Percentiles rank a stretch among this genome's conserved stretches.
phyloP scores from a whole-genome alignment of 2,797 vertebrate species.

The Ctenopoma kingsleyae region DNA sequence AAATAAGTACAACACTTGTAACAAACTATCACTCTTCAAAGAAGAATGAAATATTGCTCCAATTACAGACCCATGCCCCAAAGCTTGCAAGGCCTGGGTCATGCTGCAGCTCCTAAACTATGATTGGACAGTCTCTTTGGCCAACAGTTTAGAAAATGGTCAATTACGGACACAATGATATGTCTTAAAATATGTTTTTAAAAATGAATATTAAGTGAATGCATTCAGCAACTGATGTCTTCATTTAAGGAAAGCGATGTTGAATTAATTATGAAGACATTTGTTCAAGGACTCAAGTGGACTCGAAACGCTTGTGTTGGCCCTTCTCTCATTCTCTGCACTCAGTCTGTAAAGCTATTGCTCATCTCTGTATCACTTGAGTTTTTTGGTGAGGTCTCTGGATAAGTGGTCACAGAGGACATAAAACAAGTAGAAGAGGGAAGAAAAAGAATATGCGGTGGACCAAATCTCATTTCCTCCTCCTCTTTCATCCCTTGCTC shows the following conservation, averaged over 20 bases:
- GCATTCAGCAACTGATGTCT: background rate
- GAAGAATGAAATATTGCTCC: no score
- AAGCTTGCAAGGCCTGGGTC: no score
- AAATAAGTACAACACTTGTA: no score
- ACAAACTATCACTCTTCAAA: no score
- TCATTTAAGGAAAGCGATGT: background rate
- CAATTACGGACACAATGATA: no score
- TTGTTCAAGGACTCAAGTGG: background rate
- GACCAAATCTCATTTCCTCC: conserved; percentile 39
- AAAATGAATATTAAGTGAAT: background rate
- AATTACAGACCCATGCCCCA: no score
- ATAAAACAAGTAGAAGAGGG: conserved; percentile 5
- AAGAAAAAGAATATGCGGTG: conserved; percentile 12
- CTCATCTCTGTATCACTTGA: conserved; percentile 8
- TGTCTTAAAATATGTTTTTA: no score
- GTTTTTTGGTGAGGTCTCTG: conserved; percentile 15
- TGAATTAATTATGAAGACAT: conserved; percentile 6
- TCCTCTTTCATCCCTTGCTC: conserved; percentile 30
- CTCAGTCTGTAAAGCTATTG: background rate
- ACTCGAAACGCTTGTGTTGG: background rate
- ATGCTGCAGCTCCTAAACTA: no score
- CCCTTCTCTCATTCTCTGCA: background rate
- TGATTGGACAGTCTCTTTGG: no score
- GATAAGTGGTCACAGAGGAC: conserved; percentile 7
- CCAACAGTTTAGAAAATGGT: no score